These are phyloP conservation scores for Ceyx margarethae DNA, from an alignment of 2,113 vertebrate species.

Conservation along the genomic window DNA sequence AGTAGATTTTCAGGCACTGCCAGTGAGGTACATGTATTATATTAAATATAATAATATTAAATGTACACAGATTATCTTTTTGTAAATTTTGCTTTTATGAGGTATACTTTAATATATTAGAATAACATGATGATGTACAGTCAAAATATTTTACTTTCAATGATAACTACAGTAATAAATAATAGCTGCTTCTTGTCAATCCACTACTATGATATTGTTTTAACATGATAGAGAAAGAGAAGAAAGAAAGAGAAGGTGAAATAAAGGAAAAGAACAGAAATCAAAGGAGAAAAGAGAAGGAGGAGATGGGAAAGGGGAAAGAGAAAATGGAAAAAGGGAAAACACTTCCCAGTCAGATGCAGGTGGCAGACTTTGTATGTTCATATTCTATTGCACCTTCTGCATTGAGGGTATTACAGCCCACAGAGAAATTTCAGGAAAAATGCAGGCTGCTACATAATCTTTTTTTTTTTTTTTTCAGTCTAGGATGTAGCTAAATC, in stretches of 20 bases:
- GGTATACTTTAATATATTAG: not conserved
- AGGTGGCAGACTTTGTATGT: not conserved
- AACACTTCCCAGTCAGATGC: not conserved
- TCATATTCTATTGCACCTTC: not conserved
- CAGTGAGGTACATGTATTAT: rapidly evolving
- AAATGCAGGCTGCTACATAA: conserved; percentile 16
- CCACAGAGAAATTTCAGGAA: conserved; percentile 34
- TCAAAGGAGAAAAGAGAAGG: not conserved
- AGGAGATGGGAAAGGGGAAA: not conserved
- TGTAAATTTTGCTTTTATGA: too few relatives aligned
- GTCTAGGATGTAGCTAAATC: conserved; percentile 23
- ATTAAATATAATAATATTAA: too few relatives aligned
- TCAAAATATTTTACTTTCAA: not conserved
- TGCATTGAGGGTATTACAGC: not conserved
- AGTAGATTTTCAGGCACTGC: not conserved
- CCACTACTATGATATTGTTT: not conserved
- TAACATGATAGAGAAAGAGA: not conserved
- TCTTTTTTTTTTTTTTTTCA: not conserved
- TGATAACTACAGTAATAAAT: not conserved
- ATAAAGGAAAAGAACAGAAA: too few relatives aligned
- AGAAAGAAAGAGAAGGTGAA: too few relatives aligned
- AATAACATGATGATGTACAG: not conserved
- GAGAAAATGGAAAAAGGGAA: not conserved
- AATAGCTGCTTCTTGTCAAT: not conserved
- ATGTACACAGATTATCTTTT: not conserved